Percentiles rank a stretch among this genome's conserved stretches.
These are phyloP conservation scores for Phyllotreta striolata DNA, from an alignment of 2,888 invertebrate genomes.

Conservation along the genomic window DNA sequence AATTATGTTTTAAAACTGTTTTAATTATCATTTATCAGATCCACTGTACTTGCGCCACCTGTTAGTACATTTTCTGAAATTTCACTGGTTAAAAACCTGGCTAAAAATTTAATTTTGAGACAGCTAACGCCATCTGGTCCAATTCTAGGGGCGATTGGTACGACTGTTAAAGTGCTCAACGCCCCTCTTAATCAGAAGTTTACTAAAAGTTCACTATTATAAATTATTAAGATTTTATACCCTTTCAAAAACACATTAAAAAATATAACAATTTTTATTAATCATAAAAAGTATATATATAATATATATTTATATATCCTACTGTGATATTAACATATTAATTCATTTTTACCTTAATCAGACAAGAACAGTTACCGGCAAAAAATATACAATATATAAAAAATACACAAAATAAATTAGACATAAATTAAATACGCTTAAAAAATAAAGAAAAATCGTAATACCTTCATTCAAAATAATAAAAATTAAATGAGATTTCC, in stretches of 20 bases:
- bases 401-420: constrained; percentile 45
- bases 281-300: constrained; percentile 51
- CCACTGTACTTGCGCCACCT: too few species aligned
- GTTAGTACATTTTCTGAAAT: too few species aligned
- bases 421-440: constrained; percentile 25
- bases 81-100: too few species aligned
- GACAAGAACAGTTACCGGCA: constrained; percentile 52
- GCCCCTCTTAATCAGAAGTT: too few species aligned
- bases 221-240: neutral
- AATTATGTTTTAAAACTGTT: too few species aligned
- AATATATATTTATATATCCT: constrained; percentile 38
- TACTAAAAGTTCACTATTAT: too few species aligned
- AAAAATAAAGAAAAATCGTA: constrained; percentile 39
- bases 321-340: constrained; percentile 55
- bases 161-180: too few species aligned
- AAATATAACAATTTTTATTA: constrained; percentile 59
- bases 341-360: constrained; percentile 50
- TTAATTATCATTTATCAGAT: too few species aligned
- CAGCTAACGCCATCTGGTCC: too few species aligned
- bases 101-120: too few species aligned
- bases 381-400: constrained; percentile 25
- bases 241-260: constrained; percentile 27
- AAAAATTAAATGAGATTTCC: constrained; percentile 23
- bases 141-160: too few species aligned
- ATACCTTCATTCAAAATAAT: constrained; percentile 28